A percentile compares a stretch with the other conserved stretches of the same genome.
These are phyloP conservation scores for Mimas tiliae DNA, from an alignment of 2,888 invertebrate species.

Conservation along the genomic window DNA sequence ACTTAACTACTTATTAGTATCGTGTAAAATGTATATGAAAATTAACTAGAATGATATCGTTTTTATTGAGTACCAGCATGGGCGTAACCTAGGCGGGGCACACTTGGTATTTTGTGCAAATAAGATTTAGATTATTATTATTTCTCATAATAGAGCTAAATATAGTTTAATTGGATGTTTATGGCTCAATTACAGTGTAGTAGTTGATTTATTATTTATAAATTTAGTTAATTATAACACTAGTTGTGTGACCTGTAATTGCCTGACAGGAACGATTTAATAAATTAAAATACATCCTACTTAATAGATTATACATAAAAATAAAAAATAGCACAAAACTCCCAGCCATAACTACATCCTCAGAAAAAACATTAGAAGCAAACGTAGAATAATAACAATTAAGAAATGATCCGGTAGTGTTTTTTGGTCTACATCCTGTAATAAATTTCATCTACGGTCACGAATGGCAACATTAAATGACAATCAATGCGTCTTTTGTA, in stretches of 20 bases:
- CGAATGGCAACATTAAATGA: neutral
- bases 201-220: neutral
- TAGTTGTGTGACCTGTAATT: too few species aligned
- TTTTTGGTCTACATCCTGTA: neutral
- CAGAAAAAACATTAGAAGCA: neutral
- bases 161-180: neutral
- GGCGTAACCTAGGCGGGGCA: conserved; percentile 1
- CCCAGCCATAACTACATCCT: neutral
- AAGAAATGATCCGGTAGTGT: neutral
- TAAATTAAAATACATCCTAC: neutral
- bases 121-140: neutral
- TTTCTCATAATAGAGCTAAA: neutral
- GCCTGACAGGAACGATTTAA: neutral
- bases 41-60: neutral
- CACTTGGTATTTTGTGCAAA: conserved; percentile 1
- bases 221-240: neutral
- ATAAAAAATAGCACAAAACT: neutral
- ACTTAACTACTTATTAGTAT: conserved; percentile 39
- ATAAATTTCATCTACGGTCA: neutral
- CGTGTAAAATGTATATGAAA: conserved; percentile 26
- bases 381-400: neutral
- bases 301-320: neutral
- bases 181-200: neutral
- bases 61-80: conserved; percentile 12
- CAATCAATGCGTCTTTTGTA: neutral